A percentile compares a stretch with the other conserved stretches of the same genome.
Conservation (phyloP, 2,797 vertebrate genomes). For the Pteronotus mesoamericanus region DNA sequence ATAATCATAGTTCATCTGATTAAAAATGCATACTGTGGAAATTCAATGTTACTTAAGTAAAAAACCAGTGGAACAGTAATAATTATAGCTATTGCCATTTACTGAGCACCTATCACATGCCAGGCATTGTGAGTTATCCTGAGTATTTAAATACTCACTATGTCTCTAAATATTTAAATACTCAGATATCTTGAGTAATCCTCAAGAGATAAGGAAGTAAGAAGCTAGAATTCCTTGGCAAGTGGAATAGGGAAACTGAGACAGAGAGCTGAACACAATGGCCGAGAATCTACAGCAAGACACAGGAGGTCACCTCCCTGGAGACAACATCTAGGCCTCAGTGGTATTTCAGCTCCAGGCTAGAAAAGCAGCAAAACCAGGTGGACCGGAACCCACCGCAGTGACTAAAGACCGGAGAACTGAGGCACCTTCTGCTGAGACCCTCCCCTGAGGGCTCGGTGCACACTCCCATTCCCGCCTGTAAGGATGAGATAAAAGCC, state of each 20-base stretch:
- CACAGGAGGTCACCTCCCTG: background rate
- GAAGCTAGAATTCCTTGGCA: background rate
- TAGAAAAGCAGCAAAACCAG: background rate
- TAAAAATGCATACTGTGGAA: background rate
- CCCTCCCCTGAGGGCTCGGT: too few relatives aligned
- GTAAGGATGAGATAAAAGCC: background rate
- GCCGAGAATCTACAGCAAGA: background rate
- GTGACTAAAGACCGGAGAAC: background rate
- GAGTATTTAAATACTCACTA: background rate
- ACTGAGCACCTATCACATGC: background rate
- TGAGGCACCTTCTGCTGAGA: background rate
- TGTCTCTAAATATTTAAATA: background rate
- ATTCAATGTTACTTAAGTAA: conserved; percentile 1
- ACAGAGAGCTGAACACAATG: background rate
- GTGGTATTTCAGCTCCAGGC: background rate
- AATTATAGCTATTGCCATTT: background rate
- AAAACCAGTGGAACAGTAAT: background rate
- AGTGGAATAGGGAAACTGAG: background rate
- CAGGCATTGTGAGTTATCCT: background rate
- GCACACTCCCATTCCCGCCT: background rate
- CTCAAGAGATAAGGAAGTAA: background rate
- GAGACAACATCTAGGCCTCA: background rate
- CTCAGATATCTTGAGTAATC: background rate
- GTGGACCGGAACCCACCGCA: background rate
- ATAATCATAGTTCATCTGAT: background rate